Base-by-base conservation (phyloP, 2,797 vertebrate genomes). In the Anabas testudineus region DNA sequence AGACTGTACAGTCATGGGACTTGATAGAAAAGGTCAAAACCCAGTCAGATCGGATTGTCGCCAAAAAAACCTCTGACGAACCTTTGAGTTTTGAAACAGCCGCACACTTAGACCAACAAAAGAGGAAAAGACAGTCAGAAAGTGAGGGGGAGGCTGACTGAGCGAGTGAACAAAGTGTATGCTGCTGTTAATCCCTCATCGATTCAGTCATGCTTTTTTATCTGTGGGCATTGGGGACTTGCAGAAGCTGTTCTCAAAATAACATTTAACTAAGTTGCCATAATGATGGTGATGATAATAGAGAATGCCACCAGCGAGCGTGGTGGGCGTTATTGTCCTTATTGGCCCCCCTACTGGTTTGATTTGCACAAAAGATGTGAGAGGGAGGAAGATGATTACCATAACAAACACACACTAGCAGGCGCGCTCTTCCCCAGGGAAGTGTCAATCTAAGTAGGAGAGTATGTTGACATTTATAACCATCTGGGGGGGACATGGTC, bases 381-480 rank as follows among this genome's bases (percentile, higher is more conserved):
- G 87, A 39, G 75, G 82, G 79, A 87, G 82, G 86, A 83, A 82
- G 73, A 78, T 62, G 83, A 91, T 93, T 93, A 86, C 62, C 91
- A 93, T 93, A 93, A 92, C 87, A 92, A 89, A 91, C 87, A 78
- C 83, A 62, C 87, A 82, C 62, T 80, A 43, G 61, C 87, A 72
- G 84, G 74, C 77, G 42, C 87, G 56, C 64, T 54, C 68, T 48
- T 92, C 91, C 89, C 88, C 72, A 32, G 90, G 91, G 91, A 88
- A 75, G 87, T 92, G 91, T 92, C 91, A 88, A 42, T 91, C 88
- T 91, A 86, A 92, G 88, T 87, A 89, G 88, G 84, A 91, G 83
- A 85, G 83, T 85, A 87, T 91, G 91, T 91, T 90, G 89, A 90
- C 91, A 92, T 91, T 93, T 93, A 91, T 83, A 89, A 90, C 87